Conservation (phyloP, 2,888 invertebrate genomes). For the Ariolimax columbianus region DNA sequence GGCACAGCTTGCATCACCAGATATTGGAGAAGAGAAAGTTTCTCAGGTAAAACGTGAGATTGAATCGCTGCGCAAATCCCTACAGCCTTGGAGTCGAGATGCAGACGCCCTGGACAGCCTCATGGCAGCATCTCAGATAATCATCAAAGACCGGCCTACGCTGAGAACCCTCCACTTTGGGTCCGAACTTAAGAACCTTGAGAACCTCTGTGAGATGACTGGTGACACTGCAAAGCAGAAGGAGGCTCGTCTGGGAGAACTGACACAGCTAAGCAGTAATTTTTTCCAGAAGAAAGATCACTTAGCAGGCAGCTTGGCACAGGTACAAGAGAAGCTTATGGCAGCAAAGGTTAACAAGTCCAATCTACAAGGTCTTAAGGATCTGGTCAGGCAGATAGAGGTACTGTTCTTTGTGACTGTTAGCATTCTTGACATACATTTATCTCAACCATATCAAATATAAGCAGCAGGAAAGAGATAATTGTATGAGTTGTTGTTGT, state of each 20-base stretch:
- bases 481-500: too few species aligned
- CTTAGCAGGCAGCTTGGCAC: conserved; percentile 69
- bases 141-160: conserved; percentile 72
- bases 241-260: conserved; percentile 76
- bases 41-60: conserved; percentile 86
- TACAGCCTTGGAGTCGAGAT: conserved; percentile 67
- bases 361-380: conserved; percentile 67
- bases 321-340: conserved; percentile 64
- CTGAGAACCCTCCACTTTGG: conserved; percentile 74
- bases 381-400: conserved; percentile 71
- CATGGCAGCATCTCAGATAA: conserved; percentile 71
- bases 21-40: conserved; percentile 83
- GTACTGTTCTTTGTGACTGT: conserved; percentile 54
- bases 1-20: conserved; percentile 88
- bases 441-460: too few species aligned
- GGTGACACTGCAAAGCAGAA: conserved; percentile 67
- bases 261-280: conserved; percentile 85
- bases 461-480: too few species aligned
- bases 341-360: conserved; percentile 62
- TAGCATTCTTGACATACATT: too few species aligned
- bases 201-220: conserved; percentile 66
- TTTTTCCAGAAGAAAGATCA: conserved; percentile 87
- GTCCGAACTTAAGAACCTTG: conserved; percentile 67
- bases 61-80: conserved; percentile 82
- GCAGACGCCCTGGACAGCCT: conserved; percentile 71